phyloP scores from a whole-genome alignment of 2,113 vertebrate species.

The Aegypius monachus region DNA sequence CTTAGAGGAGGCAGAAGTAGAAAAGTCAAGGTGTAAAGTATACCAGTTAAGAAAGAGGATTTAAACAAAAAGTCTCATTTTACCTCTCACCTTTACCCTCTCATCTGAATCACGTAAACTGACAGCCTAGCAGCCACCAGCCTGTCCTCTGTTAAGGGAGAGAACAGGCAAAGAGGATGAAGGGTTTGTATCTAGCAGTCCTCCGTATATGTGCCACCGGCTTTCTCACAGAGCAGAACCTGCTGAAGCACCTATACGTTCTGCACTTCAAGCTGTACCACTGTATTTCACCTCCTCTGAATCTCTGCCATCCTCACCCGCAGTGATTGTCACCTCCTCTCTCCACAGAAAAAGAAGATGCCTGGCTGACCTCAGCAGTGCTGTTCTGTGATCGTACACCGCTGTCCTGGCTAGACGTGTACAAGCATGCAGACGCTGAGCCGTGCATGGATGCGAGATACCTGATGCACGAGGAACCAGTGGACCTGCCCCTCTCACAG shows the following conservation, averaged over 20 bases:
- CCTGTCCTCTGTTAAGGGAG: not conserved
- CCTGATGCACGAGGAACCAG: not conserved
- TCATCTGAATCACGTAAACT: not conserved
- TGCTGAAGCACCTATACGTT: rapidly evolving
- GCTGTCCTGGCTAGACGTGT: rapidly evolving
- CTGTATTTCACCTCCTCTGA: not conserved
- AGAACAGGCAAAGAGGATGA: not conserved
- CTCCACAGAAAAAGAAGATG: not conserved
- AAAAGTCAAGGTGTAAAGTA: not conserved
- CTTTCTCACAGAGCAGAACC: rapidly evolving
- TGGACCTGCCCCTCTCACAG: not conserved
- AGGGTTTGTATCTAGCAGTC: not conserved
- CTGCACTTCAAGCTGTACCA: not conserved
- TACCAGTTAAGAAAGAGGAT: not conserved
- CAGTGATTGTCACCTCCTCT: not conserved
- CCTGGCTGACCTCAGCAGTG: rapidly evolving
- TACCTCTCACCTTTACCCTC: not conserved
- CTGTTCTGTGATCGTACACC: not conserved
- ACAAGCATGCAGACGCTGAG: not conserved
- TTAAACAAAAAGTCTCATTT: not conserved
- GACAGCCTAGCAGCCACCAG: not conserved
- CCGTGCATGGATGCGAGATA: rapidly evolving
- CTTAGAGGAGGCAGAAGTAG: not conserved
- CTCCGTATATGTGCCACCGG: rapidly evolving
- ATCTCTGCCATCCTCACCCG: not conserved